These are phyloP conservation scores for Lagopus leucura DNA, from an alignment of 2,113 vertebrate genomes.

Conservation along the genomic window DNA sequence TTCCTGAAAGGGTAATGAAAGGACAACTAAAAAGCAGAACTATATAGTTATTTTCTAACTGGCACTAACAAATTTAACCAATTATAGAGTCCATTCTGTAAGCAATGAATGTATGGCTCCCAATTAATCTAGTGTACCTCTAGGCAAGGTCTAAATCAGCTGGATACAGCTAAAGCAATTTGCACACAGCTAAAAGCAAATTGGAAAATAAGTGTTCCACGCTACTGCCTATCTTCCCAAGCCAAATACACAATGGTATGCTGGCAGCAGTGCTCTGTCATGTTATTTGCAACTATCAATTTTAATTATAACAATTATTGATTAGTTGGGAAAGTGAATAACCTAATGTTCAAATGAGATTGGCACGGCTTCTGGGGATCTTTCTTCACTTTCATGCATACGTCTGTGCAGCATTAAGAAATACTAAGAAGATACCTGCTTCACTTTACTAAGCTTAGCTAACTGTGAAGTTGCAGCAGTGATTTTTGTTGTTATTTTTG, in stretches of 20 bases:
- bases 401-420: neutral
- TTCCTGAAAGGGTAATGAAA: constrained; percentile 74
- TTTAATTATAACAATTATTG: constrained; percentile 92
- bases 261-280: constrained; percentile 81
- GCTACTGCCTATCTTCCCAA: constrained; percentile 82
- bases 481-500: neutral
- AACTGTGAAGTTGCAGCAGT: neutral
- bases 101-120: constrained; percentile 84
- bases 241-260: constrained; percentile 86
- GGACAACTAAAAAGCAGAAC: constrained; percentile 74
- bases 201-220: constrained; percentile 88
- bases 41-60: constrained; percentile 87
- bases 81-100: constrained; percentile 88
- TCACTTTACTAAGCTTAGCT: neutral
- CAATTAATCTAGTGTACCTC: constrained; percentile 88
- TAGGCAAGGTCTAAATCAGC: constrained; percentile 90
- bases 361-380: neutral
- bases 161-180: constrained; percentile 88
- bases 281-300: constrained; percentile 88
- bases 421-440: neutral
- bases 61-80: constrained; percentile 87
- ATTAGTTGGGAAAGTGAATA: constrained; percentile 85
- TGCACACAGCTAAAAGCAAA: constrained; percentile 89
- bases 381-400: neutral
- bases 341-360: constrained; percentile 74